phyloP scores from a whole-genome alignment of 2,113 vertebrate genomes.

The Sciurus niger region DNA sequence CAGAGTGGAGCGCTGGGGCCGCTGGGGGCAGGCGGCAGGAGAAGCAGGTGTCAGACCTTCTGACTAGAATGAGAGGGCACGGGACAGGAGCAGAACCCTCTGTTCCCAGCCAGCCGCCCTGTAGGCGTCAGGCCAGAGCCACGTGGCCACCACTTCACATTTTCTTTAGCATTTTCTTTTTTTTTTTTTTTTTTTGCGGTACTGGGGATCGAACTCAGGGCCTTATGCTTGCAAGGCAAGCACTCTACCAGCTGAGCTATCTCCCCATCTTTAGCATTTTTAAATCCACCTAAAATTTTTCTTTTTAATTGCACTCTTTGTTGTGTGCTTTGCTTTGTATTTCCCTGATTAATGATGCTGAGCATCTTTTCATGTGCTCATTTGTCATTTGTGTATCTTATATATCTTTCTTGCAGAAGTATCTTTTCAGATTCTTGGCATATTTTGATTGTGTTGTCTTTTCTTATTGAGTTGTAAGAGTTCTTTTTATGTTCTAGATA shows the following conservation, averaged over 20 bases:
- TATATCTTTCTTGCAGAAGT: neutral
- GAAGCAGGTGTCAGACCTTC: neutral
- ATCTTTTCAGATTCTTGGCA: neutral
- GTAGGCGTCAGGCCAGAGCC: neutral
- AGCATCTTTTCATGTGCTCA: neutral
- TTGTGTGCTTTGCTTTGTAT: neutral
- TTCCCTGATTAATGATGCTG: neutral
- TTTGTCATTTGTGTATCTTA: neutral
- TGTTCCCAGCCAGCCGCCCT: neutral
- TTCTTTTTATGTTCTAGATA: neutral
- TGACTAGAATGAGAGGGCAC: neutral
- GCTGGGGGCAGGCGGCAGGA: neutral
- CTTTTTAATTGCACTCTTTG: neutral
- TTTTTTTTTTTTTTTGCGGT: too few species aligned
- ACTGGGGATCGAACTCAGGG: too few species aligned
- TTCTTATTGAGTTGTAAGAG: constrained; percentile 27
- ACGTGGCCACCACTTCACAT: neutral
- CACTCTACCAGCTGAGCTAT: too few species aligned
- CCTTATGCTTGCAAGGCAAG: too few species aligned
- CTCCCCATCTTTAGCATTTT: constrained; percentile 1
- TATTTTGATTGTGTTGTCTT: neutral
- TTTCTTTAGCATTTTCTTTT: neutral
- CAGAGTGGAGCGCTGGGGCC: neutral
- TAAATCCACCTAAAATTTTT: neutral
- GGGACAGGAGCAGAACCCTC: neutral